These are phyloP conservation scores for Drosophila anceps DNA, from an alignment of 2,888 invertebrate species.

Conservation along the genomic window DNA sequence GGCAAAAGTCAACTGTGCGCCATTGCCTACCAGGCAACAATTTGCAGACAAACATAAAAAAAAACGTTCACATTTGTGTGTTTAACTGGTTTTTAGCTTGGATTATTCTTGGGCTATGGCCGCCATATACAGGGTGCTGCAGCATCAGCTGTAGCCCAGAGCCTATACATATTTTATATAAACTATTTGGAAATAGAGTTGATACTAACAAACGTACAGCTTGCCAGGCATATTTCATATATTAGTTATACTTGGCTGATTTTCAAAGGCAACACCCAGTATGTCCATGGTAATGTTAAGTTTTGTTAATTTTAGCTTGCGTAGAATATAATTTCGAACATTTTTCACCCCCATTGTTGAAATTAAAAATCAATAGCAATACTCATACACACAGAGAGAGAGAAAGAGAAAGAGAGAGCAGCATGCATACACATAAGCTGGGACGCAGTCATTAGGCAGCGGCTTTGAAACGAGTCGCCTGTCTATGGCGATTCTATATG, in stretches of 20 bases:
- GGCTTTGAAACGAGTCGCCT: slow-evolving; percentile 52
- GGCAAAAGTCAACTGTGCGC: slow-evolving; percentile 68
- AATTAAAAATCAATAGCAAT: slow-evolving; percentile 67
- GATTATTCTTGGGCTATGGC: slow-evolving; percentile 35
- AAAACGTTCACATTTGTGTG: slow-evolving; percentile 66
- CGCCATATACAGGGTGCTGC: slow-evolving; percentile 46
- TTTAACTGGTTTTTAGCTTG: slow-evolving; percentile 71
- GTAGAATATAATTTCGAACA: slow-evolving; percentile 76
- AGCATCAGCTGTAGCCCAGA: background rate
- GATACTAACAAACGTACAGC: no score
- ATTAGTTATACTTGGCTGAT: background rate
- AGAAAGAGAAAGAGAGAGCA: slow-evolving; percentile 14
- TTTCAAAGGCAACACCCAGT: slow-evolving; percentile 47
- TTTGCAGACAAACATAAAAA: slow-evolving; percentile 58
- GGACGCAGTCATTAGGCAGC: slow-evolving; percentile 65
- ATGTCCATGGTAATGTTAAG: slow-evolving; percentile 38
- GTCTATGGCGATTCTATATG: slow-evolving; percentile 34
- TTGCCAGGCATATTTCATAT: no score
- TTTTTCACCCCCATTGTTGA: slow-evolving; percentile 80
- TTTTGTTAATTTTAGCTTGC: slow-evolving; percentile 63
- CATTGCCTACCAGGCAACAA: slow-evolving; percentile 63
- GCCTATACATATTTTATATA: background rate
- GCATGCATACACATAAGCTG: slow-evolving; percentile 19
- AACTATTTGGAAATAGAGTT: background rate
- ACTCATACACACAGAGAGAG: slow-evolving; percentile 24